Base-by-base conservation (phyloP, 1,140 invertebrate species). In the Drosophila ironensis region DNA sequence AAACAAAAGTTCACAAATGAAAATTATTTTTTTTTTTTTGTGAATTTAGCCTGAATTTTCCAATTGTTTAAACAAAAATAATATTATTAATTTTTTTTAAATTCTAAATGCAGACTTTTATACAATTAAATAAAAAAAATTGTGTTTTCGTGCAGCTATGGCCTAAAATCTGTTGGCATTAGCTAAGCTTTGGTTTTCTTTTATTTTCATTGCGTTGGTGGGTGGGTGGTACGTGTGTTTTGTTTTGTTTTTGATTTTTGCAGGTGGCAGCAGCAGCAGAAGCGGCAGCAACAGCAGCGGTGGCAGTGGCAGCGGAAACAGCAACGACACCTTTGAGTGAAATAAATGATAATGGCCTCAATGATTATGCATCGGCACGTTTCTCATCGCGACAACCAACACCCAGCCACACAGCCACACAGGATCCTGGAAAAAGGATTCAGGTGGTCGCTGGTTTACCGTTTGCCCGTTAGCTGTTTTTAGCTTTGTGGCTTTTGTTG, bases 301-400 rank as follows among this genome's bases (percentile, higher is more conserved):
- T 33, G 52, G 50, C 11, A 11, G 30, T 5, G 4, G 30, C 30
- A 33, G 30, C 11, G 11, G 24, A 66, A 72, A 27, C 66, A 57
- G 35, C 60, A 72, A 69, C 69, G 71, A 64, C 78, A 77, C 80
- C 70, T 86, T 84, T 86, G 80, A 74, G 74, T 84, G 82, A 84
- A 84, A 84, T 84, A 84, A 84, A 84, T 86, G 78, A 84, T 84
- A 84, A 84, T 84, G 78, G 78, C 80, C 56, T 63, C 80, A 84
- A 84, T 84, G 78, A 84, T 84, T 84, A 84, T 84, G 78, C 80
- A 84, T 86, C 80, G 80, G 80, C 78, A 84, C 78, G 78, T 84
- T 84, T 84, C 78, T 84, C 78, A 84, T 84, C 78, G 78, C 70
- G 64, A 59, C 47, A 51, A 72, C 54, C 56, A 53, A 76, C 35